These are phyloP conservation scores for Acanthacorydalis orientalis DNA, from an alignment of 2,888 invertebrate species.

Conservation along the genomic window DNA sequence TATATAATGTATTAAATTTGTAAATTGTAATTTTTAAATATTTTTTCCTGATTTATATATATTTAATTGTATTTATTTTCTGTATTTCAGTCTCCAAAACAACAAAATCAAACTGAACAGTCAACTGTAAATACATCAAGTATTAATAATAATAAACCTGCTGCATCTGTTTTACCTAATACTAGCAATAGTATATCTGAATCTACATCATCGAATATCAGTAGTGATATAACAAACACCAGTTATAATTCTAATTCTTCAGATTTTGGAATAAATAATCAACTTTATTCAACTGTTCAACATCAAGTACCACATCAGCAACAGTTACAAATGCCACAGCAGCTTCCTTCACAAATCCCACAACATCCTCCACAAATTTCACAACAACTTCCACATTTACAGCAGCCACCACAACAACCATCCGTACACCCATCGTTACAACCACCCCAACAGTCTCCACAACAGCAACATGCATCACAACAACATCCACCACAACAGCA, in stretches of 20 bases:
- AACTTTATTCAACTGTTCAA: background rate
- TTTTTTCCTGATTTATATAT: no score
- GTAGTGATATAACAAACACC: conserved; percentile 22
- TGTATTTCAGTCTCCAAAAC: conserved; percentile 5
- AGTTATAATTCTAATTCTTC: conserved; percentile 1
- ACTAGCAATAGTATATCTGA: conserved; percentile 15
- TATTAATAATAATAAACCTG: conserved; percentile 24
- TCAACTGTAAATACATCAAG: background rate
- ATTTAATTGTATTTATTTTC: background rate
- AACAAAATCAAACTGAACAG: background rate
- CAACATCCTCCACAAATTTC: background rate
- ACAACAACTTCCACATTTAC: background rate
- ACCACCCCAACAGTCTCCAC: no score
- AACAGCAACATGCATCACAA: no score
- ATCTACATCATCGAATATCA: conserved; percentile 28
- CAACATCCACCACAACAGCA: background rate
- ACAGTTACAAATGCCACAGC: conserved; percentile 1
- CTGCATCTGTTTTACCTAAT: conserved; percentile 34
- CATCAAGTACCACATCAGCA: background rate
- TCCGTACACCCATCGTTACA: no score
- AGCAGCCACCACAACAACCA: no score
- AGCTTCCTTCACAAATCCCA: background rate
- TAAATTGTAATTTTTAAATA: background rate
- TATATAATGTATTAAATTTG: background rate
- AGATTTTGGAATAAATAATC: conserved; percentile 4